Base-by-base conservation (phyloP, 2,888 invertebrate species). In the Thymelicus sylvestris region DNA sequence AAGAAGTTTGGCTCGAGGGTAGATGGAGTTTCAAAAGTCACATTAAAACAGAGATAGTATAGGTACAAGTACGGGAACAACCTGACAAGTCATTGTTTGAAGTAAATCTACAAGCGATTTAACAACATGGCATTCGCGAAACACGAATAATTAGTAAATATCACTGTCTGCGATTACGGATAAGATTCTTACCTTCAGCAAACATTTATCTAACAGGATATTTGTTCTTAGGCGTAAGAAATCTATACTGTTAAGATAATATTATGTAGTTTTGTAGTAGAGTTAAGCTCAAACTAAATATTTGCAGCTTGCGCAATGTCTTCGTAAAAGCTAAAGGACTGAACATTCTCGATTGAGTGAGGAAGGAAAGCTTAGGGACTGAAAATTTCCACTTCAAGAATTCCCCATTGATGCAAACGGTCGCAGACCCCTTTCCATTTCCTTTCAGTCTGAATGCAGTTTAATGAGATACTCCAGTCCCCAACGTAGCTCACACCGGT, bases 381-480 rank as follows among this genome's bases (percentile, higher is more conserved):
- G 6, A 19, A 8, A 52, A 24, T 55, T 24, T 12, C 55, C 8
- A 24, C 8, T 12, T 55, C 19, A 12, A 7, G 24, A 5, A 24
- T 24, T 55, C 55, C 55, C 24, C 12, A 24, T 55, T 55, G 24
- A 55, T 55, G 19, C 55, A 5, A 24, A 55, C 55, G 12, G 10
- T 55, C 19, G 55, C 55, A 55, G 24, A 55, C 55, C 55, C 55
- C 4, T 55, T 55, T 24, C 19, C 55, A 55, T 52, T 52, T 52
- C 52, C 52, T 52, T 52, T 19, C 15, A n/a, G 4, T 48, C 13
- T 13, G 52, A 52, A 52, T 52, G 52, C 52, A 52, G 15, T 15
- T 7, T 52, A 52, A 52, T 52, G 52, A 52, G 52, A 19, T 55
- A 55, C 55, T 55, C 10, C 24, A 55, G 24, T 24, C 10, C 24